phyloP scores from a whole-genome alignment of 2,888 invertebrate genomes.

The Adelognathus sp. region DNA sequence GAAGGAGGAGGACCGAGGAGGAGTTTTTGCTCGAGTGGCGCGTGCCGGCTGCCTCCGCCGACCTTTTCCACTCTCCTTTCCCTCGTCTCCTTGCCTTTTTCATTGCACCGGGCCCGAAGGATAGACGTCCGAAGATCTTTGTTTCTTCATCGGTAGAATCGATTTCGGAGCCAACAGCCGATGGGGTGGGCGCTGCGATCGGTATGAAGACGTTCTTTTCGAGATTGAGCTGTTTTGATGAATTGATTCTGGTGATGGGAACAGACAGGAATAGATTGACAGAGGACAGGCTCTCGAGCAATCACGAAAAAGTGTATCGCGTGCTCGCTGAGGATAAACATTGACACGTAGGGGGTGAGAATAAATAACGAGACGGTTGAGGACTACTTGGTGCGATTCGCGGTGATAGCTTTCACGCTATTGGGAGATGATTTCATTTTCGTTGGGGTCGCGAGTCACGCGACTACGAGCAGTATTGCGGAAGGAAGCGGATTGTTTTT shows the following conservation, averaged over 20 bases:
- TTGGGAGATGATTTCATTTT: slow-evolving; percentile 22
- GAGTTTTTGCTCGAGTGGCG: slow-evolving; percentile 73
- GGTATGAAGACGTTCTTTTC: background rate
- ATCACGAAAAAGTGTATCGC: slow-evolving; percentile 25
- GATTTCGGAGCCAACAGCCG: background rate
- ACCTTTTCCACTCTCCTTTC: slow-evolving; percentile 14
- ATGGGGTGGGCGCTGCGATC: background rate
- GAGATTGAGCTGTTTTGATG: background rate
- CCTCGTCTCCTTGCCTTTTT: background rate
- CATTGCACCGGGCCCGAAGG: background rate
- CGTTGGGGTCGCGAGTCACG: slow-evolving; percentile 32
- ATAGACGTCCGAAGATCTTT: background rate
- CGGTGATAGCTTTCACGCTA: slow-evolving; percentile 15
- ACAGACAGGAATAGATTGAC: slow-evolving; percentile 5
- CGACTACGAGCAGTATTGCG: background rate
- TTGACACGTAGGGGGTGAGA: slow-evolving; percentile 14
- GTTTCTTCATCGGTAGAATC: background rate
- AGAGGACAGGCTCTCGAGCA: background rate
- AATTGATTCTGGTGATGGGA: background rate
- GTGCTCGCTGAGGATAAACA: slow-evolving; percentile 20
- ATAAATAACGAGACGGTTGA: slow-evolving; percentile 16
- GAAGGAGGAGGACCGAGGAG: slow-evolving; percentile 24
- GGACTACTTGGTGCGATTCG: background rate
- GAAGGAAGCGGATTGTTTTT: background rate
- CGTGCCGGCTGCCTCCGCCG: slow-evolving; percentile 71